Percentiles rank a stretch among this genome's conserved stretches.
Evolutionary conservation across 1,140 invertebrate genomes (phyloP).

Genomic region (Aphelenchoides avenae): DNA sequence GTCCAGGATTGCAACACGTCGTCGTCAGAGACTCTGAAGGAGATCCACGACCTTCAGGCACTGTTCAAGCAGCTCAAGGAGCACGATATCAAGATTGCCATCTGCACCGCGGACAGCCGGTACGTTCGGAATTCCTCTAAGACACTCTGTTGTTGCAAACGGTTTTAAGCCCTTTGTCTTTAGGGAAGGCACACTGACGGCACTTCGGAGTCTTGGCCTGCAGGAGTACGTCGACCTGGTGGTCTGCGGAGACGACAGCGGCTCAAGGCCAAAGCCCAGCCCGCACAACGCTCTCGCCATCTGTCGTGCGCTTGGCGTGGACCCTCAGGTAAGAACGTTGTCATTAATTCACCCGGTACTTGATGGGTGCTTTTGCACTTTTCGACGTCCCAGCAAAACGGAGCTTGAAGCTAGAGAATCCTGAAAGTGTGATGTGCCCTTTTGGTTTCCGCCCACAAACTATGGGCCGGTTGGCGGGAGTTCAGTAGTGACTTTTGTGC

Average conservation of each 20-base stretch:
- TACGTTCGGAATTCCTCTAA: constrained; percentile 26
- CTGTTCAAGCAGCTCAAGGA: constrained; percentile 61
- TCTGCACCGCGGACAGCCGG: constrained; percentile 63
- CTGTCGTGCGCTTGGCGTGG: constrained; percentile 60
- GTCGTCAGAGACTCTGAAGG: constrained; percentile 54
- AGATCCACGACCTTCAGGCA: constrained; percentile 59
- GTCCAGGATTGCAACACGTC: constrained; percentile 47
- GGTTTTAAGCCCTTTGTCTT: constrained; percentile 12
- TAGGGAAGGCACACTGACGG: constrained; percentile 58
- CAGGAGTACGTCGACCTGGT: constrained; percentile 59
- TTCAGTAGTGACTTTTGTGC: too few species aligned
- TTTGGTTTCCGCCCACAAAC: too few species aligned
- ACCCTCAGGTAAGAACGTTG: constrained; percentile 49
- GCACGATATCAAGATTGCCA: constrained; percentile 62
- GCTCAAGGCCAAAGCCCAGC: constrained; percentile 61
- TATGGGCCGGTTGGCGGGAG: too few species aligned
- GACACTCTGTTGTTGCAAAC: too few species aligned
- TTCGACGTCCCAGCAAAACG: not conserved
- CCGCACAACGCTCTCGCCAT: constrained; percentile 63
- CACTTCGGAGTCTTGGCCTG: constrained; percentile 57
- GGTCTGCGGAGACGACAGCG: constrained; percentile 63
- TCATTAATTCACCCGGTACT: not conserved
- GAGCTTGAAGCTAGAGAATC: not conserved
- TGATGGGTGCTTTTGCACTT: not conserved
- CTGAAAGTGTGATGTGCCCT: not conserved